phyloP scores from a whole-genome alignment of 2,888 invertebrate genomes.

The Aproaerema taeniolella region DNA sequence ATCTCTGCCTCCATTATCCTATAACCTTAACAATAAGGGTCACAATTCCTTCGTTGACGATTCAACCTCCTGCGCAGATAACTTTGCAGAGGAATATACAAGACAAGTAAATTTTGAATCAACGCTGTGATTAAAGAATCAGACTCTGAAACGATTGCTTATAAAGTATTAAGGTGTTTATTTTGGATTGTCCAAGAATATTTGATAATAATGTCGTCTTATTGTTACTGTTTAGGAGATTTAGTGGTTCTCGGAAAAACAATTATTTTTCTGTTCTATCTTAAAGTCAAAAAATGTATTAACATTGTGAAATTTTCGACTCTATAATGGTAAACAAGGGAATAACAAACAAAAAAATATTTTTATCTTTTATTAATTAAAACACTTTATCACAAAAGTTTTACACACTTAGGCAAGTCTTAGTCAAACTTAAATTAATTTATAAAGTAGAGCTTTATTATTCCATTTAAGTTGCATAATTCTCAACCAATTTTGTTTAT shows the following conservation, averaged over 20 bases:
- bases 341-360: no score
- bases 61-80: slow-evolving; percentile 24
- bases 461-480: no score
- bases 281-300: no score
- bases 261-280: no score
- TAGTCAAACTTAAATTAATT: no score
- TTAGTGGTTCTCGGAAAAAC: slow-evolving; percentile 9
- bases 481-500: no score
- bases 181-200: slow-evolving; percentile 54
- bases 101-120: slow-evolving; percentile 64
- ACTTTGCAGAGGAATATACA: slow-evolving; percentile 35
- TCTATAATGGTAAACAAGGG: no score
- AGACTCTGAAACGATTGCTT: slow-evolving; percentile 65
- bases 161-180: slow-evolving; percentile 62
- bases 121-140: slow-evolving; percentile 63
- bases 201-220: slow-evolving; percentile 44
- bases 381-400: no score
- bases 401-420: no score
- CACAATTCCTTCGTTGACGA: slow-evolving; percentile 24
- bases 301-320: no score
- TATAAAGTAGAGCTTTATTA: no score
- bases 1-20: slow-evolving; percentile 30
- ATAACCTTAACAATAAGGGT: slow-evolving; percentile 26
- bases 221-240: slow-evolving; percentile 35
- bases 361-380: no score